A percentile compares a stretch with the other conserved stretches of the same genome.
phyloP scores from a whole-genome alignment of 35 echinoderm and acorn worm species.

The Ptychodera flava region DNA sequence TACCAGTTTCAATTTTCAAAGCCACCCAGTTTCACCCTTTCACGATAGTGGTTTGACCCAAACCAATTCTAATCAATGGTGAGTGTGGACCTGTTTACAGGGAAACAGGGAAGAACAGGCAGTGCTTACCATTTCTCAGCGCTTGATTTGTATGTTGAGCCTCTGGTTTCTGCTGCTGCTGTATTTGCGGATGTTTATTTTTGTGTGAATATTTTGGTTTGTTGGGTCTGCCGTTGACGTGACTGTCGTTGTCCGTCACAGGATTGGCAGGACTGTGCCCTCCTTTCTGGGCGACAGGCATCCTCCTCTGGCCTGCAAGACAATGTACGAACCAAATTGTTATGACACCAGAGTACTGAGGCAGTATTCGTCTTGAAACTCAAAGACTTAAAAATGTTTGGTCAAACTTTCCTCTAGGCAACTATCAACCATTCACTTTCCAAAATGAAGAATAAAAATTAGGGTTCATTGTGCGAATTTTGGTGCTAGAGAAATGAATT shows the following conservation, averaged over 20 bases:
- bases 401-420: neutral
- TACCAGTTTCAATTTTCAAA: too few species aligned
- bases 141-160: neutral
- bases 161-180: neutral
- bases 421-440: too few species aligned
- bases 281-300: neutral
- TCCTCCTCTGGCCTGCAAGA: neutral
- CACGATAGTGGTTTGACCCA: too few species aligned
- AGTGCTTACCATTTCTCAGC: neutral
- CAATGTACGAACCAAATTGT: neutral
- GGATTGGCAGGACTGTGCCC: neutral
- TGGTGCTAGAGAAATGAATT: too few species aligned
- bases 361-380: neutral
- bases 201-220: neutral
- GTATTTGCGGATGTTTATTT: neutral
- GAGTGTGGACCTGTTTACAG: too few species aligned
- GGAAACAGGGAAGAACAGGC: too few species aligned
- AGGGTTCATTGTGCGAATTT: too few species aligned
- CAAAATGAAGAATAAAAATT: too few species aligned
- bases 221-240: neutral
- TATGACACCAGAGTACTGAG: neutral
- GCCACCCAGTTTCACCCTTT: too few species aligned
- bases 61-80: too few species aligned
- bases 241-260: neutral
- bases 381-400: neutral